Evolutionary conservation across 2,888 invertebrate genomes (phyloP).

Genomic region (Eupithecia centaureata): DNA sequence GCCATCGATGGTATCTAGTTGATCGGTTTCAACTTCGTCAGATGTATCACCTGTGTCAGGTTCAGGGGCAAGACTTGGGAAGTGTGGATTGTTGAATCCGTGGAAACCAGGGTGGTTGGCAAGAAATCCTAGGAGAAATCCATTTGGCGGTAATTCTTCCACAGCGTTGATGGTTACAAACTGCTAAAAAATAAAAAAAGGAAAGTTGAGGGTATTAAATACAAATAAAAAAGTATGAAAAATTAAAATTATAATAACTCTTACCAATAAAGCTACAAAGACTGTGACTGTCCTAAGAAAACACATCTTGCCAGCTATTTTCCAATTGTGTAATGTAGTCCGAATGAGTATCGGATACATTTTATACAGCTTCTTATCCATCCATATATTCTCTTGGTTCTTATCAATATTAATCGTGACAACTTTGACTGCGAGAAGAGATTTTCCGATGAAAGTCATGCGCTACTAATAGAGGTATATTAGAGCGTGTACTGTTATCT

Average conservation of each 20-base stretch:
- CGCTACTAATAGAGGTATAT: no score
- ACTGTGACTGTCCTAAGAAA: neutral
- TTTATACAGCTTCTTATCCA: slow-evolving; percentile 2
- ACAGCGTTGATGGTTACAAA: neutral
- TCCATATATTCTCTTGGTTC: no score
- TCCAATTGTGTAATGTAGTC: neutral
- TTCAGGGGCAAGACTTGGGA: neutral
- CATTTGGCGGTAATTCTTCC: neutral
- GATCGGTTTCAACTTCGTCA: neutral
- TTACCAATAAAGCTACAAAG: neutral
- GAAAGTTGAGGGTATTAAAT: neutral
- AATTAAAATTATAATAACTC: neutral
- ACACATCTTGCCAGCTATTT: neutral
- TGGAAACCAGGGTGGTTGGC: slow-evolving; percentile 7
- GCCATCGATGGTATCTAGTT: neutral
- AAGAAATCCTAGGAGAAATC: neutral
- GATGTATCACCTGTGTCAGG: neutral
- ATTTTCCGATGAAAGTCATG: neutral
- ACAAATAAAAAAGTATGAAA: no score
- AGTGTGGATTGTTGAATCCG: slow-evolving; percentile 5
- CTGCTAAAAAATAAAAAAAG: neutral
- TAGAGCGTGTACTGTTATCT: no score
- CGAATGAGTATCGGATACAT: neutral
- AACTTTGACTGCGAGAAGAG: neutral
- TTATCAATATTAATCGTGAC: slow-evolving; percentile 3